phyloP scores from a whole-genome alignment of 2,113 vertebrate species.

The Menura novaehollandiae region DNA sequence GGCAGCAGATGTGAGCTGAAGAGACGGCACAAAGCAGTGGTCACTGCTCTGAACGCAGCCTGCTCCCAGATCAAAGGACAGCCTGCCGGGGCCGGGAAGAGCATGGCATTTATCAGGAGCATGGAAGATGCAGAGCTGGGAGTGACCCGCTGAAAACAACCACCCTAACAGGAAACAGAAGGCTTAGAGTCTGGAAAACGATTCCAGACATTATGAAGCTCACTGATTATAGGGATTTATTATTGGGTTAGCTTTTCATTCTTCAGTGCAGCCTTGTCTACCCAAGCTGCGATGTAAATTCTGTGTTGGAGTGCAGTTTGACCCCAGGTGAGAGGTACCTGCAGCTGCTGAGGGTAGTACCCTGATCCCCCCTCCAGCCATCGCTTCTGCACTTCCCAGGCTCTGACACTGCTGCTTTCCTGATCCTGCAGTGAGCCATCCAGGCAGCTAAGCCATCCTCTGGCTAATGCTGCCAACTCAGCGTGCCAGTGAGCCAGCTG shows the following conservation, averaged over 20 bases:
- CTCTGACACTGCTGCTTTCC: not conserved
- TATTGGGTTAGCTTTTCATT: not conserved
- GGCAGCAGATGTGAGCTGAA: not conserved
- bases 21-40: not conserved
- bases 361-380: not conserved
- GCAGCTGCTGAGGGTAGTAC: not conserved
- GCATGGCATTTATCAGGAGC: not conserved
- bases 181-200: not conserved
- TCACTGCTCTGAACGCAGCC: not conserved
- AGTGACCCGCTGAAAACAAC: not conserved
- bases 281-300: not conserved
- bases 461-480: not conserved
- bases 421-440: not conserved
- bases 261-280: not conserved
- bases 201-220: not conserved
- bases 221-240: not conserved
- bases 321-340: not conserved
- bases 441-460: not conserved
- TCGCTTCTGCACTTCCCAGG: not conserved
- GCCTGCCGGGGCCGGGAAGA: fast-evolving
- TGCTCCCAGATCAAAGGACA: not conserved
- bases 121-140: not conserved
- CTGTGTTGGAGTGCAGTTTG: not conserved
- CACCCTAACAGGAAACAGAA: not conserved
- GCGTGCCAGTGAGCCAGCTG: not conserved